Evolutionary conservation across 1,140 invertebrate genomes (phyloP).

Genomic region (Penaeus indicus): DNA sequence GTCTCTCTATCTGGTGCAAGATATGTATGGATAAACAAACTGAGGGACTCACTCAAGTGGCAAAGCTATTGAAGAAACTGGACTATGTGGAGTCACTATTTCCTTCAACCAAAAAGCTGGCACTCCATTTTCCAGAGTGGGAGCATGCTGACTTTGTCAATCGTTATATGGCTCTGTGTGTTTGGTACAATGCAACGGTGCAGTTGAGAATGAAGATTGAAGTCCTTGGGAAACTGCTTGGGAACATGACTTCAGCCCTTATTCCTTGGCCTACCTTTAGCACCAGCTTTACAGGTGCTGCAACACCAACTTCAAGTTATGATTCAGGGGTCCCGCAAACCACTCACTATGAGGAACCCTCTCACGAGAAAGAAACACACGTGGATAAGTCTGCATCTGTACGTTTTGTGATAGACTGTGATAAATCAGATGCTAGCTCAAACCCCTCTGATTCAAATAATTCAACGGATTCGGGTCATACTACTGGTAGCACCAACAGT

Average conservation of each 20-base stretch:
- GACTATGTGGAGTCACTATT: constrained; percentile 83
- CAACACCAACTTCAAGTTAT: constrained; percentile 46
- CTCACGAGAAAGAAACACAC: constrained; percentile 30
- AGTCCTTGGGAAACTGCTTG: constrained; percentile 82
- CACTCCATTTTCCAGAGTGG: constrained; percentile 80
- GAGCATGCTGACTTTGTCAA: constrained; percentile 77
- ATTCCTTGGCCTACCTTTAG: constrained; percentile 70
- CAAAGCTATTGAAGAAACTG: constrained; percentile 79
- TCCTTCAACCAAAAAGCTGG: constrained; percentile 86
- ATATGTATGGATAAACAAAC: constrained; percentile 79
- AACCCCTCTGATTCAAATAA: constrained; percentile 71
- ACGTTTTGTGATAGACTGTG: constrained; percentile 55
- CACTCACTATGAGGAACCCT: constrained; percentile 10
- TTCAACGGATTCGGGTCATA: constrained; percentile 71
- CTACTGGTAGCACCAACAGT: constrained; percentile 69
- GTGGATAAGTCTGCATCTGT: constrained; percentile 45
- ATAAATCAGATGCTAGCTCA: constrained; percentile 41
- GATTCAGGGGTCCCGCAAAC: constrained; percentile 29
- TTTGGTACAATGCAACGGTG: constrained; percentile 91
- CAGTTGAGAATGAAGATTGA: constrained; percentile 85
- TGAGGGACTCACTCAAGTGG: constrained; percentile 81
- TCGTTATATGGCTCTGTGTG: constrained; percentile 83
- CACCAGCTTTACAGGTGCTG: constrained; percentile 36
- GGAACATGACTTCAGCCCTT: constrained; percentile 71
- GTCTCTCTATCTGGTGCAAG: constrained; percentile 80